Base-by-base conservation (phyloP, 2,797 vertebrate genomes). In the Leuciscus waleckii region DNA sequence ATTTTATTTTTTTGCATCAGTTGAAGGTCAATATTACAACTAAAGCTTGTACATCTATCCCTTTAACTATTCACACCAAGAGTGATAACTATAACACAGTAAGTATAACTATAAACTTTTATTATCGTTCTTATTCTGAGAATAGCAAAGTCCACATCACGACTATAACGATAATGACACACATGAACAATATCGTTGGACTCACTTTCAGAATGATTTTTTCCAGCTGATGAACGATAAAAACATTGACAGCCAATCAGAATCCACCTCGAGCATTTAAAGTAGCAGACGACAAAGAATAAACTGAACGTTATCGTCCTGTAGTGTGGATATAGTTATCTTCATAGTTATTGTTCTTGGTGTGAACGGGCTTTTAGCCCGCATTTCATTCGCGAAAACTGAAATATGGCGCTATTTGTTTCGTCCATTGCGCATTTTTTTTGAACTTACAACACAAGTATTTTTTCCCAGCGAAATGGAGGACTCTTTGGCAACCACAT, bases 401-500 rank as follows among this genome's bases (percentile, higher is more conserved):
- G 39, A 78, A 63, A 43, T 78, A 78, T 78, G 76, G 56, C n/a
- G n/a, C 63, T 39, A 29, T 29, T 63, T n/a, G 8, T 21, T 35
- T 68, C 43, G 19, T 69, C 63, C 32, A 37, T 54, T 7, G 78
- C 2, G 0, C 29, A 54, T 70, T 84, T 82, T 82, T 70, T 39
- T 32, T 79, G 71, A 87, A 86, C 86, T 91, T 92, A 93, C 93
- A 89, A 89, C 85, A 23, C 90, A 88, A 90, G 80, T 93, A 75
- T 97, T 93, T 91, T 91, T 94, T 93, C 94, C 87, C 97, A 99
- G 98, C 97, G 98, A 91, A 99, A 99, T 51, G 98, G 98, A 67
- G 97, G 97, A 85, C 96, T 99, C 86, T 99, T 99, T 89, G 98
- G 98, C 90, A 99, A 99, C 93, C 97, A 99, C 88, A 92, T 99